Conservation (phyloP, 2,113 vertebrate species). For the Circaetus gallicus region DNA sequence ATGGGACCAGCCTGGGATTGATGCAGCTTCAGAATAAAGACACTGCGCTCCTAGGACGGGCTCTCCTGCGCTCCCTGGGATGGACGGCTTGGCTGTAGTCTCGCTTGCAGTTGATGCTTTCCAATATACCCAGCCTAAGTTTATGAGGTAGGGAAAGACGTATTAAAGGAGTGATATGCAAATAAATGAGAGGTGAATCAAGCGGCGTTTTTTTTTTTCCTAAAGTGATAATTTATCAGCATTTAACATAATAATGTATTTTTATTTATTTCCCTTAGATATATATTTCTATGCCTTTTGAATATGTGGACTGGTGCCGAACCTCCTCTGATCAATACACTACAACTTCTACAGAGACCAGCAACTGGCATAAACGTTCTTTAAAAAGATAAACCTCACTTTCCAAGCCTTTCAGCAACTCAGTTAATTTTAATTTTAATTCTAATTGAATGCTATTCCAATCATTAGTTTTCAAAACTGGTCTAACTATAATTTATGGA, state of each 20-base stretch:
- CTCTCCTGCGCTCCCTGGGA: background rate
- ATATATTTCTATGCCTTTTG: background rate
- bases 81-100: background rate
- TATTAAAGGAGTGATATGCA: background rate
- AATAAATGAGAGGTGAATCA: background rate
- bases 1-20: background rate
- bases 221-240: background rate
- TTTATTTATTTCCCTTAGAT: background rate
- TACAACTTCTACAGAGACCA: background rate
- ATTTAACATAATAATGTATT: background rate
- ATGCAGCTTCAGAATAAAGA: background rate
- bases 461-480: background rate
- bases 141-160: background rate
- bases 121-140: background rate
- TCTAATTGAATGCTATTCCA: background rate
- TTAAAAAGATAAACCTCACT: background rate
- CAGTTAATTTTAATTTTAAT: background rate
- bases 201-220: background rate
- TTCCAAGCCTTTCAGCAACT: background rate
- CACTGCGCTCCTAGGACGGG: accelerated
- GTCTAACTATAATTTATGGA: background rate
- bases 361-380: background rate
- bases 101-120: background rate
- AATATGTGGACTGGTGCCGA: background rate
- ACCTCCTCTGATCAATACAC: background rate